phyloP scores from a whole-genome alignment of 2,113 vertebrate species.

The Numenius arquata region DNA sequence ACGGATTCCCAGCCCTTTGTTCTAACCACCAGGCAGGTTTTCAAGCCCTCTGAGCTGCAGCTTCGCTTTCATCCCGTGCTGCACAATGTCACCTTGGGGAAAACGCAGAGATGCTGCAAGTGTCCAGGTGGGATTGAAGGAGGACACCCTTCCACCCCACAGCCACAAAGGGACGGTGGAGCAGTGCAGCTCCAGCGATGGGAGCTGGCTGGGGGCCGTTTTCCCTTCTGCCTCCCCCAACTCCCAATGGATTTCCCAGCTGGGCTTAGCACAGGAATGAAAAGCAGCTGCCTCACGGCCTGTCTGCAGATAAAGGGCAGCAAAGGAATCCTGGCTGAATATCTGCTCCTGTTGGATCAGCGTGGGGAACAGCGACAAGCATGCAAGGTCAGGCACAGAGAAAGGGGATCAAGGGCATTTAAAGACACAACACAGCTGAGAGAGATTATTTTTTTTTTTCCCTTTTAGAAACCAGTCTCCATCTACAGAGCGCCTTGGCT shows the following conservation, averaged over 20 bases:
- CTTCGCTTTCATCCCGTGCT: accelerated
- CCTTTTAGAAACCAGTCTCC: neutral
- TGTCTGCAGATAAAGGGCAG: slow-evolving; percentile 22
- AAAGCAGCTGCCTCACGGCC: slow-evolving; percentile 1
- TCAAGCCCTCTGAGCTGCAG: neutral
- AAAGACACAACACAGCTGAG: neutral
- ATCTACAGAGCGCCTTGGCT: neutral
- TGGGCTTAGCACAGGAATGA: neutral
- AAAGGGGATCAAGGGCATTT: neutral
- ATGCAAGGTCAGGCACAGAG: neutral
- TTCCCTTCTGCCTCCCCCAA: neutral
- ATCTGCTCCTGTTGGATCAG: neutral
- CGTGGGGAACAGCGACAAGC: neutral
- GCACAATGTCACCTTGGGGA: neutral
- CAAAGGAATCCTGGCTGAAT: neutral
- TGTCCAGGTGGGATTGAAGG: neutral
- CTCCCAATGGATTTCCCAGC: neutral
- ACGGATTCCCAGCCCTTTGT: neutral
- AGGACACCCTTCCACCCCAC: too few relatives aligned
- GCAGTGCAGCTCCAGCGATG: accelerated
- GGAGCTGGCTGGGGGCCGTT: neutral
- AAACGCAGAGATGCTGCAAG: accelerated
- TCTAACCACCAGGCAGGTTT: neutral
- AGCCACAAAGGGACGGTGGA: neutral
- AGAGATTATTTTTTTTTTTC: too few relatives aligned